Evolutionary conservation across 1,140 invertebrate species (phyloP).

Genomic region (Octopus bimaculoides): DNA sequence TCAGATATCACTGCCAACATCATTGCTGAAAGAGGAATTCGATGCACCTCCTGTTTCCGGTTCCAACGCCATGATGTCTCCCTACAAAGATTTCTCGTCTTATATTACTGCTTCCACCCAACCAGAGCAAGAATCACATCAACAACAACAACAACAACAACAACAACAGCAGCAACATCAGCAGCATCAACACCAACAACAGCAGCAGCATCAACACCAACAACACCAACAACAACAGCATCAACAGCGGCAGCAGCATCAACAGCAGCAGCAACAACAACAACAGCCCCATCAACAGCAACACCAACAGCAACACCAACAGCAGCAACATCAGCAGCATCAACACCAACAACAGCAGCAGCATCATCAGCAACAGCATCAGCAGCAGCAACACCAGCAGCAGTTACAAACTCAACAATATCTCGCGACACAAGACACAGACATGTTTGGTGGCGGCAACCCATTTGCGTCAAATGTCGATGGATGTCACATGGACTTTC

Average conservation of each 20-base stretch:
- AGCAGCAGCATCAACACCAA: neutral
- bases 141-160: neutral
- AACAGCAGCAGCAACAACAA: neutral
- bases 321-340: neutral
- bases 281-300: neutral
- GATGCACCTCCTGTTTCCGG: neutral
- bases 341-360: neutral
- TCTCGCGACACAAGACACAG: too few relatives aligned
- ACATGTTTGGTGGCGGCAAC: neutral
- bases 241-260: neutral
- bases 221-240: neutral
- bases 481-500: neutral
- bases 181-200: neutral
- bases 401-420: neutral
- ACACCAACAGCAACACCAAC: neutral
- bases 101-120: neutral
- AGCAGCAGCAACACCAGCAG: neutral
- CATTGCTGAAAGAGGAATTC: constrained; percentile 1
- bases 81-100: neutral
- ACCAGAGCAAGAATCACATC: neutral
- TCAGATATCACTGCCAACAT: neutral
- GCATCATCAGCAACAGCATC: neutral
- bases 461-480: neutral
- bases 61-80: neutral
- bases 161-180: neutral